Evolutionary conservation across 2,113 vertebrate genomes (phyloP), one percentile per base, ranked within the genome.

Genomic region (Scomber colias): DNA sequence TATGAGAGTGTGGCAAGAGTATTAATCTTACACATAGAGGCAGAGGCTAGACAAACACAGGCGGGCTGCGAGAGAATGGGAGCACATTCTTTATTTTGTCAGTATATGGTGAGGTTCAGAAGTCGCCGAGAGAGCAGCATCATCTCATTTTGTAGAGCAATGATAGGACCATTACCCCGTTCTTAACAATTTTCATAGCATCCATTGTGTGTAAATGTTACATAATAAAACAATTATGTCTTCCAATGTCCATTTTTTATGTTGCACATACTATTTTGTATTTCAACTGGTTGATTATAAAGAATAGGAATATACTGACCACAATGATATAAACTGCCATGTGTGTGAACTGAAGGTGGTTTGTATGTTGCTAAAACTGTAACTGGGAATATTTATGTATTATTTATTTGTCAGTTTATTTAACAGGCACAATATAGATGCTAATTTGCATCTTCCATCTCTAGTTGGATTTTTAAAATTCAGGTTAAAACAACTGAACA

Each of bases 1-100:
- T 95, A 94, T 93, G 94, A 90, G 92, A 93, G 90, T 87, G 90
- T 94, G 93, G 93, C 93, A 94, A 92, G 84, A 89, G 92, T 95
- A 95, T 95, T 94, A 93, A 95, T 95, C 93, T 95, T 92, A 87
- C 85, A 92, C 93, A 90, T 90, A 78, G 92, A 93, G 87, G 90
- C 87, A 73, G 90, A 79, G 88, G 92, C 87, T 86, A 91, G 87
- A 87, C 90, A 92, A 94, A 93, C 91, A 91, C 53, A 11, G 82
- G 77, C 79, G 35, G 86, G 77, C 89, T 89, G 88, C 85, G 48
- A 5, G 24, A 75, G 76, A 71, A 82, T 61, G 69, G 80, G 46
- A 81, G 82, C 70, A 88, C 91, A 92, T 93, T 92, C 79, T 87
- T 92, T 92, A 93, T 92, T 85, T 86, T 92, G 92, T 91, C 92